Base-by-base conservation (phyloP, 1,140 invertebrate species). In the Antheraea mylitta region DNA sequence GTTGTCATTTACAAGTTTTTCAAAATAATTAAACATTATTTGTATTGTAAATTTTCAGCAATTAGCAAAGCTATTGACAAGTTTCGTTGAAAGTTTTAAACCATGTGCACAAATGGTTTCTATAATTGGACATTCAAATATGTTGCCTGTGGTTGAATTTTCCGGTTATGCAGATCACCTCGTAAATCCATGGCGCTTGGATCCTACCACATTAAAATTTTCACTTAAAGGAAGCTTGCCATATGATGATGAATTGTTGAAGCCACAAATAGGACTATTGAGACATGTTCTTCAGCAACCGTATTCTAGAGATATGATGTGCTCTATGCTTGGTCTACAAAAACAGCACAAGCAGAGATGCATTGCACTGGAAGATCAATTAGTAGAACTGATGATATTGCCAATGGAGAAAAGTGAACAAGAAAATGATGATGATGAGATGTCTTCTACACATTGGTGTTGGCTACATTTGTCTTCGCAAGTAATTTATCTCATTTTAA, bases 231-330 rank as follows among this genome's bases (percentile, higher is more conserved):
- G 98, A 19, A 97, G 96, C 84, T 91, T 99, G 61, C 98, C 98
- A 3, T 99, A 98, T 84, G 96, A 98, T 72, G 95, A 96, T 73
- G 97, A 98, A 80, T 82, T 99, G n/a, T 83, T 97, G 8, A 96
- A 98, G 84, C 97, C 98, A 8, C 98, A 99, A 92, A 98, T 96
- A 7, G 94, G 95, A 30, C 89, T 99, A 22, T 88, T 99, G 2
- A 93, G 97, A 72, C 98, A 99, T 90, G 97, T 99, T 16, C 89
- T 99, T 9, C 96, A 98, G 80, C 98, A 99, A 87, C 98, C 98
- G 0, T 99, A 99, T 88, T 99, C 98, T 1, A 94, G 97, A 72
- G 98, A 99, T 79, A 98, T 99, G 96, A 97, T 99, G 67, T 98
- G 97, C 72, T 96, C 96, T 0, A 99, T 99, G 97, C 92, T 99